phyloP scores from a whole-genome alignment of 2,888 invertebrate genomes.

The Acanthosepion esculentum region DNA sequence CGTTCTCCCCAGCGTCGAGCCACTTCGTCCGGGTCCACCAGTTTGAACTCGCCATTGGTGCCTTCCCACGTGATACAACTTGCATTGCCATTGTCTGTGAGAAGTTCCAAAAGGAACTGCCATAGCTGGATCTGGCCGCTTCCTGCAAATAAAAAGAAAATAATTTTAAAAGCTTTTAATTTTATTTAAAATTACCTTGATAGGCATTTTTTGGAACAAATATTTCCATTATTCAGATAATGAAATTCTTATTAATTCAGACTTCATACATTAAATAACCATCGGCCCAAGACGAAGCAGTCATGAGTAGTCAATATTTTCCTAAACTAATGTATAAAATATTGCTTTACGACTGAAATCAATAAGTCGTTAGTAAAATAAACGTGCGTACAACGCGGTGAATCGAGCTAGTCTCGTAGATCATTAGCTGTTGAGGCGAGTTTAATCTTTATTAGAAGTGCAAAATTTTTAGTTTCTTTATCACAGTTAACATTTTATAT shows the following conservation, averaged over 20 bases:
- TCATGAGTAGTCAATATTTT: no score
- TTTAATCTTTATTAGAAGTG: no score
- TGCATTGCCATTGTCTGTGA: conserved; percentile 89
- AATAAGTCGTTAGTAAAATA: no score
- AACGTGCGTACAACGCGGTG: no score
- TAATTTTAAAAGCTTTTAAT: not conserved
- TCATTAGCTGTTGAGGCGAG: no score
- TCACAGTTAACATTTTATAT: no score
- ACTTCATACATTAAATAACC: no score
- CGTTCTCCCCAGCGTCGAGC: conserved; percentile 95
- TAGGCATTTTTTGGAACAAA: not conserved
- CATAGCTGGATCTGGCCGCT: conserved; percentile 97
- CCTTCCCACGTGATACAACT: conserved; percentile 98
- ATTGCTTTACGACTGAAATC: no score
- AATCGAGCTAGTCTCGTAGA: no score
- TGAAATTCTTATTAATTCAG: not conserved
- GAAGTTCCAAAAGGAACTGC: conserved; percentile 97
- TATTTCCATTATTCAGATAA: not conserved
- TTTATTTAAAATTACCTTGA: not conserved
- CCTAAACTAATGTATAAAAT: no score
- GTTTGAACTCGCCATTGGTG: conserved; percentile 94
- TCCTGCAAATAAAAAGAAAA: conserved; percentile 62
- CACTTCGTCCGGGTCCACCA: conserved; percentile 95
- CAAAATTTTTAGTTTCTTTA: no score
- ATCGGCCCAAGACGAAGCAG: no score